phyloP scores from a whole-genome alignment of 2,113 vertebrate genomes.

The Pterocles gutturalis region DNA sequence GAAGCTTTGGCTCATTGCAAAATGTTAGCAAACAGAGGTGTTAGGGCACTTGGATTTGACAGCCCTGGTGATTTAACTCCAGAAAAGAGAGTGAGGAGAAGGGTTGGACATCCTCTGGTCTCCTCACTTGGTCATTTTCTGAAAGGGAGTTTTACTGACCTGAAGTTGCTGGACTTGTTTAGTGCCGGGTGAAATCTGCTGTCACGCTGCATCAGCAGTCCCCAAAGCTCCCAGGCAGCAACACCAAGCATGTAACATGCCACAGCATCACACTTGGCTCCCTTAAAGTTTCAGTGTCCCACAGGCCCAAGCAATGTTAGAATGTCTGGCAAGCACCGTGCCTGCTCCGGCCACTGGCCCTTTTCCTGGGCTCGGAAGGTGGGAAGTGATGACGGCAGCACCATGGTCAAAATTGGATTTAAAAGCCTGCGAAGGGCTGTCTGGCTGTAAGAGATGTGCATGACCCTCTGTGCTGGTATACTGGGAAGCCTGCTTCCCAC shows the following conservation, averaged over 20 bases:
- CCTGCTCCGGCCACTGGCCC: background rate
- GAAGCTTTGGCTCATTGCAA: background rate
- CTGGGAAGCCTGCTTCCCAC: background rate
- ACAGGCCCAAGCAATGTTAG: fast-evolving
- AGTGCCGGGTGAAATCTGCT: background rate
- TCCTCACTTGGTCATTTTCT: background rate
- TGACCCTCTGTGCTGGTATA: background rate
- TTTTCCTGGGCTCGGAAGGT: background rate
- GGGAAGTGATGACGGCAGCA: background rate
- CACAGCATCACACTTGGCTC: background rate
- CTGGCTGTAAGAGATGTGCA: background rate
- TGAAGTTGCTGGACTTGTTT: background rate
- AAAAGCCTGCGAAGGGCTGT: background rate
- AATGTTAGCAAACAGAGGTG: fast-evolving
- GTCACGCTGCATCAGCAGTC: background rate
- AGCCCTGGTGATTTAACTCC: background rate
- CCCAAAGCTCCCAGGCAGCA: background rate
- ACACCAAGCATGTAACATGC: fast-evolving
- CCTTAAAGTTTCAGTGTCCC: background rate
- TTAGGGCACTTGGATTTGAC: background rate
- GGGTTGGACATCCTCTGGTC: fast-evolving
- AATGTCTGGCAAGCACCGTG: background rate
- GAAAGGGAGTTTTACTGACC: background rate
- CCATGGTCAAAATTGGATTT: background rate
- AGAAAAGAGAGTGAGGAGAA: background rate